Evolutionary conservation across 1,140 invertebrate species (phyloP).

Genomic region (Spodoptera frugiperda): DNA sequence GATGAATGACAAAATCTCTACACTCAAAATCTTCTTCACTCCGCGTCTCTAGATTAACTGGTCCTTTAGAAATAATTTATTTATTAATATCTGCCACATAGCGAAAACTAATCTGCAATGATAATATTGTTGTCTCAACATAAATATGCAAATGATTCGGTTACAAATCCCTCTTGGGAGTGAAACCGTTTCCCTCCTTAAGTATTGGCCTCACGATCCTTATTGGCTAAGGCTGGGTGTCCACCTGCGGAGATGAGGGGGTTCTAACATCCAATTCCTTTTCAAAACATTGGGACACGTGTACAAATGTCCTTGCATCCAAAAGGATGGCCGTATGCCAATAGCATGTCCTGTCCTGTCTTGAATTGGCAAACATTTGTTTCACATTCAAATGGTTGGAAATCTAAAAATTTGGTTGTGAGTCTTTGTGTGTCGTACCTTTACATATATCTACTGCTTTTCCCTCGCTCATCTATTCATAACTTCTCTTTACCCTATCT

Average conservation of each 20-base stretch:
- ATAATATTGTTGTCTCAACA: slow-evolving; percentile 50
- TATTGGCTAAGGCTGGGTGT: slow-evolving; percentile 41
- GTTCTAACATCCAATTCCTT: slow-evolving; percentile 17
- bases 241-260: slow-evolving; percentile 39
- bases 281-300: slow-evolving; percentile 16
- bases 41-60: neutral
- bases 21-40: slow-evolving; percentile 12
- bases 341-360: neutral
- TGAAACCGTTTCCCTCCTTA: slow-evolving; percentile 51
- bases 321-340: neutral
- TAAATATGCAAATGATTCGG: slow-evolving; percentile 55
- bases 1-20: neutral
- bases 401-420: slow-evolving; percentile 14
- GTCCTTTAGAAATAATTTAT: slow-evolving; percentile 10
- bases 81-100: slow-evolving; percentile 39
- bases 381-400: slow-evolving; percentile 3
- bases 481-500: slow-evolving; percentile 14
- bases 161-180: slow-evolving; percentile 52
- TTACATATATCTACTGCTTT: slow-evolving; percentile 21
- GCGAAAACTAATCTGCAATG: slow-evolving; percentile 49
- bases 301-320: slow-evolving; percentile 17
- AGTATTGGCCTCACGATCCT: slow-evolving; percentile 53
- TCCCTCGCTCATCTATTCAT: slow-evolving; percentile 17
- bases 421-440: slow-evolving; percentile 10
- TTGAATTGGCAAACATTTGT: slow-evolving; percentile 7